Conservation (phyloP, 2,888 invertebrate species). For the Rapana venosa region DNA sequence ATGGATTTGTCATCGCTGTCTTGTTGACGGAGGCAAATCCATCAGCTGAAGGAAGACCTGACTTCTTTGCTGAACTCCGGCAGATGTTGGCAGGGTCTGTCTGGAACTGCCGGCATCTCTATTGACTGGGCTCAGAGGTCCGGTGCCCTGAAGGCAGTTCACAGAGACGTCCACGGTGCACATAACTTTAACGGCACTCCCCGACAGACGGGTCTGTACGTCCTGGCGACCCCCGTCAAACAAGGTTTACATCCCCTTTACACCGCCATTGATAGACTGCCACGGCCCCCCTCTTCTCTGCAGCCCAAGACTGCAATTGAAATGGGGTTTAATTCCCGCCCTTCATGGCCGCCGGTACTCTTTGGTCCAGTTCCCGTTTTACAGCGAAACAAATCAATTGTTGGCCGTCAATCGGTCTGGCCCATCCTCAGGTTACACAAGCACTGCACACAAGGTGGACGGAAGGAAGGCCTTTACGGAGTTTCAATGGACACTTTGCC, state of each 20-base stretch:
- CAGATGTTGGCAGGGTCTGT: background rate
- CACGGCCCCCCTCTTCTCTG: background rate
- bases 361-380: constrained; percentile 15
- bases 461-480: background rate
- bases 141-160: background rate
- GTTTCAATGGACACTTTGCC: constrained; percentile 19
- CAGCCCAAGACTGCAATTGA: background rate
- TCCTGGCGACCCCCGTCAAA: background rate
- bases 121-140: background rate
- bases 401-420: constrained; percentile 23
- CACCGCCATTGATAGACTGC: background rate
- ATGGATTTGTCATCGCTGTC: too few species aligned
- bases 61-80: background rate
- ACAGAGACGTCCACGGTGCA: background rate
- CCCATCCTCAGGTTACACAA: background rate
- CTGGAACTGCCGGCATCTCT: background rate
- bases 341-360: background rate
- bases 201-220: background rate
- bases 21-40: background rate
- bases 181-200: background rate
- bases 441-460: background rate
- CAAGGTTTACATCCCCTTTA: background rate
- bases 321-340: constrained; percentile 16
- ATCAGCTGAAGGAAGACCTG: background rate
- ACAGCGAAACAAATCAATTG: constrained; percentile 12